Conservation (phyloP, 2,113 vertebrate genomes). For the Notechis scutatus region DNA sequence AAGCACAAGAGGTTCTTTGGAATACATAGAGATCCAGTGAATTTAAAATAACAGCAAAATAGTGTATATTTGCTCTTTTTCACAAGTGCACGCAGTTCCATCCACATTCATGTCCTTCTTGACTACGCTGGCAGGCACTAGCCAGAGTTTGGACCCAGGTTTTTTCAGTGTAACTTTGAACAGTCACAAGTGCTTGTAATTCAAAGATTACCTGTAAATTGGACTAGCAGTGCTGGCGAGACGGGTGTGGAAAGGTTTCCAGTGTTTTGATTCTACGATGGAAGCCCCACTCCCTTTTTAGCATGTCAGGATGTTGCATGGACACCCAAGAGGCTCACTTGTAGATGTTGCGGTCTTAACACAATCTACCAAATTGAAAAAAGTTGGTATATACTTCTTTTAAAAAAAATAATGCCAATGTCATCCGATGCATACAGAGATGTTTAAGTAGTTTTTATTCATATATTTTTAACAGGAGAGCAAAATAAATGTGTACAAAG, state of each 20-base stretch:
- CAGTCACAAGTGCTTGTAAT: background rate
- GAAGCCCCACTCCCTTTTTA: background rate
- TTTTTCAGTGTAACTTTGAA: background rate
- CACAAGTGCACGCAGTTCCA: background rate
- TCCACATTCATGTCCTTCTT: background rate
- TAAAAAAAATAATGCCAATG: background rate
- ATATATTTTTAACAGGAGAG: background rate
- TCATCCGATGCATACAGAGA: background rate
- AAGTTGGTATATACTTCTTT: background rate
- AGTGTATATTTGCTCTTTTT: background rate
- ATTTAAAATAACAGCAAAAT: background rate
- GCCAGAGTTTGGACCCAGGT: background rate
- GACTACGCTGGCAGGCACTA: background rate
- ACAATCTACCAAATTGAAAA: background rate
- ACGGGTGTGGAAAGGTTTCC: background rate
- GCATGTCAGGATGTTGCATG: background rate
- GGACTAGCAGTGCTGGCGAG: background rate
- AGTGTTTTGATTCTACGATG: background rate
- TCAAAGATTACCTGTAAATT: background rate
- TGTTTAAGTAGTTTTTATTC: background rate
- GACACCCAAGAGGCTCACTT: background rate
- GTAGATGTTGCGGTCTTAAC: background rate
- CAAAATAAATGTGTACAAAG: background rate
- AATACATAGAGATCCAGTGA: background rate
- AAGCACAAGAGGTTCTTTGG: background rate